Conservation (phyloP, 1,140 invertebrate genomes). For the Euborellia annulipes region DNA sequence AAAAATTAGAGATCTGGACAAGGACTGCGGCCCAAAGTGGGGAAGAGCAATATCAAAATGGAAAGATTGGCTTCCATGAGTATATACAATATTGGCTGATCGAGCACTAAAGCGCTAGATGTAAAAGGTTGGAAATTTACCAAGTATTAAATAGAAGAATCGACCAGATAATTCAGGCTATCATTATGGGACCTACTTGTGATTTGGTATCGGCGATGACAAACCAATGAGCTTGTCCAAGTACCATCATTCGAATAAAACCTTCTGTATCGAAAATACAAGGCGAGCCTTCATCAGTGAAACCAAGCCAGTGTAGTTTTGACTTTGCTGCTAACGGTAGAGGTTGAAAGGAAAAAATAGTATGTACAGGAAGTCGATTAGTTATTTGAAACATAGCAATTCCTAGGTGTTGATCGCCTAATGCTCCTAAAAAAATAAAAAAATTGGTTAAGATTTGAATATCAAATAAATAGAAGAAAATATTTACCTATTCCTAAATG, state of each 20-base stretch:
- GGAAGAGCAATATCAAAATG: too few species aligned
- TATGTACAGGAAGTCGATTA: slow-evolving; percentile 8
- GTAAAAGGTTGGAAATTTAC: too few species aligned
- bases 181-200: slow-evolving; percentile 46
- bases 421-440: slow-evolving; percentile 15
- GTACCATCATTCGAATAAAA: slow-evolving; percentile 41
- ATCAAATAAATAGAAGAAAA: slow-evolving; percentile 1
- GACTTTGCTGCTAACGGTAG: slow-evolving; percentile 54
- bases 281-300: slow-evolving; percentile 62
- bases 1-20: too few species aligned
- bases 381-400: slow-evolving; percentile 25
- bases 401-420: slow-evolving; percentile 30
- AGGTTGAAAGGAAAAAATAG: slow-evolving; percentile 15
- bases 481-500: slow-evolving; percentile 42
- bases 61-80: too few species aligned
- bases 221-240: slow-evolving; percentile 52
- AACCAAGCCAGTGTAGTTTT: slow-evolving; percentile 65
- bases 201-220: slow-evolving; percentile 55
- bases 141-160: too few species aligned
- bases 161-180: neutral
- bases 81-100: too few species aligned
- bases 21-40: too few species aligned
- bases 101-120: too few species aligned
- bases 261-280: slow-evolving; percentile 49
- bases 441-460: neutral